Percentiles rank a stretch among this genome's conserved stretches.
Conservation (phyloP, 1,140 invertebrate genomes). For the Plutomurus gul region DNA sequence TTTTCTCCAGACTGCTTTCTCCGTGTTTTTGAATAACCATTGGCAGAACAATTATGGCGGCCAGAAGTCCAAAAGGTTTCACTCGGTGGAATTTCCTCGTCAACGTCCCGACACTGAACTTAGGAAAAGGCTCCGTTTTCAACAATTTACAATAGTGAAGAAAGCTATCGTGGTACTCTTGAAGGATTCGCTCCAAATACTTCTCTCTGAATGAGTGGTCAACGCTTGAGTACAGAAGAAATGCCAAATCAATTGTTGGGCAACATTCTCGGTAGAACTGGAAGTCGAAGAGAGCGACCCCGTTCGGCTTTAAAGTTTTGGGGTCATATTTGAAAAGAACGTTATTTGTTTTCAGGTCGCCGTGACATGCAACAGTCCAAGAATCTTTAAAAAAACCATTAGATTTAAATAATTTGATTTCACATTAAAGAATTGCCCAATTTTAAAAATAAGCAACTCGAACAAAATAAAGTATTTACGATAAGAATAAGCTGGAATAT, state of each 20-base stretch:
- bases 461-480: no score
- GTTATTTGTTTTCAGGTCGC: constrained; percentile 70
- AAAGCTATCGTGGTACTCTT: constrained; percentile 41
- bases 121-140: background rate
- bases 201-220: constrained; percentile 7
- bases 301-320: constrained; percentile 1
- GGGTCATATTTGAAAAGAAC: constrained; percentile 64
- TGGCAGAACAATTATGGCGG: background rate
- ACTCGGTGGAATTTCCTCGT: constrained; percentile 33
- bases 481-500: no score
- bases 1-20: background rate
- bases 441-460: background rate
- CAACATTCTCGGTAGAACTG: constrained; percentile 39
- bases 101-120: constrained; percentile 20
- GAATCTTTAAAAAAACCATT: background rate
- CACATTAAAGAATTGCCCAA: background rate
- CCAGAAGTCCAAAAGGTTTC: constrained; percentile 33
- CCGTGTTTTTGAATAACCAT: background rate
- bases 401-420: background rate
- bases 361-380: constrained; percentile 62
- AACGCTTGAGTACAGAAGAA: constrained; percentile 40
- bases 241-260: constrained; percentile 36
- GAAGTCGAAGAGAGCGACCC: constrained; percentile 35
- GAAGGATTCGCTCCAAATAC: constrained; percentile 34
- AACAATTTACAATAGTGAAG: background rate